Evolutionary conservation across 1,140 invertebrate species (phyloP).

Genomic region (Solenopsis fugax): DNA sequence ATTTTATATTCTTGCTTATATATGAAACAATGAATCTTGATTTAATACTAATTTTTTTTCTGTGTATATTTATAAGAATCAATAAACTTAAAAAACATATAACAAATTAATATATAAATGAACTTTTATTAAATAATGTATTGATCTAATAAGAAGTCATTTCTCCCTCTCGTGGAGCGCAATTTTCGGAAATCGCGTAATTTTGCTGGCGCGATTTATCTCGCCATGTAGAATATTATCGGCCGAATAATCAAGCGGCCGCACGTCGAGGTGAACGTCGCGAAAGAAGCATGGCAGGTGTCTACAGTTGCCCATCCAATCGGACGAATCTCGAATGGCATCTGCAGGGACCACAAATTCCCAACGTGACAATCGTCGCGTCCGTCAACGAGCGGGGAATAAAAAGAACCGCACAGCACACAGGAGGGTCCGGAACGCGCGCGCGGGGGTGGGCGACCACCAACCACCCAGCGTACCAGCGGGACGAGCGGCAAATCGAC

Average conservation of each 20-base stretch:
- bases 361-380: conserved; percentile 83
- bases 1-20: too few species aligned
- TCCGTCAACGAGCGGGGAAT: conserved; percentile 83
- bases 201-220: conserved; percentile 32
- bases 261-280: conserved; percentile 61
- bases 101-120: neutral
- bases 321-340: conserved; percentile 80
- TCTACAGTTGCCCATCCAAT: conserved; percentile 71
- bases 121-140: neutral
- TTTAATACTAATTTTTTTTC: too few species aligned
- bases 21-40: too few species aligned
- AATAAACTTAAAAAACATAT: neutral
- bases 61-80: neutral
- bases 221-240: conserved; percentile 51
- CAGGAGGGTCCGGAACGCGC: conserved; percentile 52
- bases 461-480: conserved; percentile 56
- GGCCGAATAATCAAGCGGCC: conserved; percentile 45
- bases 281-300: conserved; percentile 63
- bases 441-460: conserved; percentile 55
- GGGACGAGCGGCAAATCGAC: conserved; percentile 79
- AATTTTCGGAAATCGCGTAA: conserved; percentile 31
- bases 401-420: conserved; percentile 75
- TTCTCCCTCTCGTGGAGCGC: too few species aligned
- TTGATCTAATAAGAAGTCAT: neutral
- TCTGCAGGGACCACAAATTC: conserved; percentile 79